Conservation (phyloP, 1,140 invertebrate species). For the Pomacea maculata region DNA sequence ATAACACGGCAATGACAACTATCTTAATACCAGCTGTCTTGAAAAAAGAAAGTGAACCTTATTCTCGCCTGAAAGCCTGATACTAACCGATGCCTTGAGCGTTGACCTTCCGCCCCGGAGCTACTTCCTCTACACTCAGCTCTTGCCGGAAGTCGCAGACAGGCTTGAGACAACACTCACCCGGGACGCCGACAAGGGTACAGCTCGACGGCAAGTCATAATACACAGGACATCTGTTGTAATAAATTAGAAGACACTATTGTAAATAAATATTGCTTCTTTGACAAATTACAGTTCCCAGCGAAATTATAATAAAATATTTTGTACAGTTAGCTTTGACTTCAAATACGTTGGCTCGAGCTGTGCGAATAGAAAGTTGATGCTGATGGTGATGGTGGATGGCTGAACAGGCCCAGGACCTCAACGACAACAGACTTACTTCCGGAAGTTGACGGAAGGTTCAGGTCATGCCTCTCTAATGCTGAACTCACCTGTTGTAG, state of each 20-base stretch:
- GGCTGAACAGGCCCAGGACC: no score
- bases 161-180: conserved; percentile 49
- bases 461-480: background rate
- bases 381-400: no score
- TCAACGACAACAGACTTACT: no score
- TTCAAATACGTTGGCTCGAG: no score
- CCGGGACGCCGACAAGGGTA: conserved; percentile 44
- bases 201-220: conserved; percentile 53
- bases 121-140: conserved; percentile 34
- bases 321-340: background rate
- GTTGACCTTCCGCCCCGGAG: conserved; percentile 37
- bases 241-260: no score
- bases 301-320: background rate
- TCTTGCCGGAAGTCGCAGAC: conserved; percentile 53
- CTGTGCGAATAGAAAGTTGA: no score
- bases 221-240: conserved; percentile 54
- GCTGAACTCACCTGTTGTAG: conserved; percentile 30
- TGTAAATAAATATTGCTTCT: background rate
- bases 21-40: no score
- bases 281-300: background rate
- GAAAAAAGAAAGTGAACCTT: no score
- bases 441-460: no score
- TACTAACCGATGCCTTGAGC: conserved; percentile 43
- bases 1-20: no score
- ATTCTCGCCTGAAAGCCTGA: background rate